Conservation (phyloP, 2,113 vertebrate genomes). For the Calonectris borealis region DNA sequence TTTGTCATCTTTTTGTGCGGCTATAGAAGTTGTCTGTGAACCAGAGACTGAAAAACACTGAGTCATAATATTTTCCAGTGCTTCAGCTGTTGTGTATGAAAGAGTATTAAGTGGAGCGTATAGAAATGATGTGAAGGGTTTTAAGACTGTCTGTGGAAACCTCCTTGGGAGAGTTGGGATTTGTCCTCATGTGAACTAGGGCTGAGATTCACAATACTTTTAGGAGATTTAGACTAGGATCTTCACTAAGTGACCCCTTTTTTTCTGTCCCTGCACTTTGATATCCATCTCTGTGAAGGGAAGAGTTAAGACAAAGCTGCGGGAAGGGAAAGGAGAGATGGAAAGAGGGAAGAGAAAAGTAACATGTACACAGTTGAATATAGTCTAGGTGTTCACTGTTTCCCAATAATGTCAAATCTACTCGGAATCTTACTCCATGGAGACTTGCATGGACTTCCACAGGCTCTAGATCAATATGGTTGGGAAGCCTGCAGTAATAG, state of each 20-base stretch:
- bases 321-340: neutral
- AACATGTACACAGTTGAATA: neutral
- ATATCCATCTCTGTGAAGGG: neutral
- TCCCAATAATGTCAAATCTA: neutral
- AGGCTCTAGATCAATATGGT: neutral
- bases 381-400: neutral
- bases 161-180: neutral
- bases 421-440: neutral
- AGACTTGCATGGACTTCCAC: neutral
- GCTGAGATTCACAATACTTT: neutral
- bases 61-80: neutral
- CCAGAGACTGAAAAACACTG: neutral
- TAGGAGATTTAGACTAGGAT: neutral
- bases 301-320: neutral
- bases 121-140: neutral
- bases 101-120: neutral
- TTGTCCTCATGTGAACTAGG: neutral
- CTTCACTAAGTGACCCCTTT: neutral
- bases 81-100: neutral
- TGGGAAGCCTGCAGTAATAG: neutral
- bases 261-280: neutral
- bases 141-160: neutral
- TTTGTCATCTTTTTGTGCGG: neutral
- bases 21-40: neutral
- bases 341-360: neutral